phyloP scores from a whole-genome alignment of 2,113 vertebrate genomes.

The Garra rufa region DNA sequence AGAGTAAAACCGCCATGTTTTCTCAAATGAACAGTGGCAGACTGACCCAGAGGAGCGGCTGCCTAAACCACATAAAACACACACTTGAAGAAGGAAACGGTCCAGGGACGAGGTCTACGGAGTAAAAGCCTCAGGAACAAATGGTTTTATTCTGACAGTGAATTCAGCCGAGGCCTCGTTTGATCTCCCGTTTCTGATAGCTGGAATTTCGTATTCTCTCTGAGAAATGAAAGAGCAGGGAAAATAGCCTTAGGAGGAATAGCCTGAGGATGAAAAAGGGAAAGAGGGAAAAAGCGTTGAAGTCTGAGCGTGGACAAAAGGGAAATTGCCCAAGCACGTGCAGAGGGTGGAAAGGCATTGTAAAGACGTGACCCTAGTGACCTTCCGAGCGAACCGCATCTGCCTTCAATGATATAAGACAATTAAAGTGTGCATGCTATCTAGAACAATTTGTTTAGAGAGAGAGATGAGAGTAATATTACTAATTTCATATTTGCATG shows the following conservation, averaged over 20 bases:
- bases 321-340: slow-evolving; percentile 49
- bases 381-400: slow-evolving; percentile 23
- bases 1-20: slow-evolving; percentile 66
- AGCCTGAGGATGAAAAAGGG: slow-evolving; percentile 13
- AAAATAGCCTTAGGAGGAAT: slow-evolving; percentile 70
- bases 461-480: neutral
- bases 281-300: slow-evolving; percentile 47
- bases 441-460: neutral
- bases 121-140: slow-evolving; percentile 69
- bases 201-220: slow-evolving; percentile 74
- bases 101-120: slow-evolving; percentile 61
- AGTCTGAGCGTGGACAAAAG: slow-evolving; percentile 54
- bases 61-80: slow-evolving; percentile 76
- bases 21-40: slow-evolving; percentile 76
- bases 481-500: neutral
- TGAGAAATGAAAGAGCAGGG: slow-evolving; percentile 65
- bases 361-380: slow-evolving; percentile 32
- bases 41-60: slow-evolving; percentile 66
- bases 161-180: slow-evolving; percentile 76
- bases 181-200: slow-evolving; percentile 74
- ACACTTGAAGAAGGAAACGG: slow-evolving; percentile 60
- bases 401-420: neutral
- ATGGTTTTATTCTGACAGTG: slow-evolving; percentile 77
- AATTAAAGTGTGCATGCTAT: neutral
- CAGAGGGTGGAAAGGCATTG: slow-evolving; percentile 28